Evolutionary conservation across 2,888 invertebrate species (phyloP), one percentile per base, ranked within the genome.

Genomic region (Barypeithes pellucidus): DNA sequence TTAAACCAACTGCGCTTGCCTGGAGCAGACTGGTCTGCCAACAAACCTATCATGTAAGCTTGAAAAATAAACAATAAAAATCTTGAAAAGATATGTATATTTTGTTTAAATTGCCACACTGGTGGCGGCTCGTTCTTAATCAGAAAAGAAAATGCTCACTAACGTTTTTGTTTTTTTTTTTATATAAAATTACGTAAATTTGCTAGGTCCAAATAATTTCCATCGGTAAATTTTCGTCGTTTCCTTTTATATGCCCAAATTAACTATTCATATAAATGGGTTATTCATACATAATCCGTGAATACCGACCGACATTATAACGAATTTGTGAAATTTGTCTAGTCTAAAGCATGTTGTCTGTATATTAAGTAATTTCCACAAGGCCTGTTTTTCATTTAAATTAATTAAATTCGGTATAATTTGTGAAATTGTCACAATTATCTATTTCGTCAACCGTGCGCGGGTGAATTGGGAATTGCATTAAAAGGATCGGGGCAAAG

Each of bases 311-410:
- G 54, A 57, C 54, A 33, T 57, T 57, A 57, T 57, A 33, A 57
- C 18, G 18, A 57, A 33, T 33, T 57, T 57, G 33, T 11, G 33
- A 57, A 57, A 57, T 57, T 54, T 18, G 33, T 57, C 33, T 57
- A 57, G 54, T 36, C 54, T 36, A 33, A 33, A 29, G 12, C 54
- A 16, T 57, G 29, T 33, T 33, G 14, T 22, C n/a, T 47, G 11
- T 54, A n/a, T 57, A 57, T 33, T 57, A 57, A 33, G 18, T 57
- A 57, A 57, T 36, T 33, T 57, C 54, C 18, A 18, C 33, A 18
- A 33, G 18, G 18, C 54, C 33, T 33, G 54, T 57, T 57, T 57
- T 57, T 57, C 14, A 11, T 52, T 52, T 52, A 22, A 29, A 29
- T 52, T 29, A 52, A 52, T 52, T 52, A 29, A 29, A 52, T 14